phyloP scores from a whole-genome alignment of 2,113 vertebrate species.

The Ranitomeya imitator region DNA sequence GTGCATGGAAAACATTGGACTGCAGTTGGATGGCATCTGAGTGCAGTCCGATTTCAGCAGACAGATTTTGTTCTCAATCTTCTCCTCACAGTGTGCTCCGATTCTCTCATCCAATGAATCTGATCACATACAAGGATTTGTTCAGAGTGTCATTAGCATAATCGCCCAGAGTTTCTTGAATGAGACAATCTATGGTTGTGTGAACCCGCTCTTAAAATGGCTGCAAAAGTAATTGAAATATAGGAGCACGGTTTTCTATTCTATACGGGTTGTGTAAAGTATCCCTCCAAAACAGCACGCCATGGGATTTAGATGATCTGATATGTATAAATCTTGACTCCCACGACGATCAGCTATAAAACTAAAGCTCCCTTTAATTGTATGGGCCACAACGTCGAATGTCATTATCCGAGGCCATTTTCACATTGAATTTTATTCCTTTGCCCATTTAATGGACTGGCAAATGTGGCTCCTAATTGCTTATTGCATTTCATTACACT shows the following conservation, averaged over 20 bases:
- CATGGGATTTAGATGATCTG: background rate
- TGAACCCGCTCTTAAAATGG: background rate
- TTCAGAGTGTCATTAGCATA: no score
- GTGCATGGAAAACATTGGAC: no score
- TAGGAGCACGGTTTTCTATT: background rate
- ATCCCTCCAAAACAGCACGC: background rate
- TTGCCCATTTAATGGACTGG: background rate
- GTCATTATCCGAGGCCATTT: background rate
- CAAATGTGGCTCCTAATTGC: background rate
- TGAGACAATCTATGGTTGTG: no score
- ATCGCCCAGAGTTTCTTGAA: no score
- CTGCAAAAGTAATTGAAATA: background rate
- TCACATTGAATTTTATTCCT: background rate
- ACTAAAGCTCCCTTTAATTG: background rate
- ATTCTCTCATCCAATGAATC: no score
- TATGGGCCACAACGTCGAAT: background rate
- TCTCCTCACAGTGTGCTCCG: no score
- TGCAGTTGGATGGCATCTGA: no score
- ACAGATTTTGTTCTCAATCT: no score
- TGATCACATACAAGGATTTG: no score
- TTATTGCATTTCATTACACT: background rate
- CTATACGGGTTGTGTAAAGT: background rate
- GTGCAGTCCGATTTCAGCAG: no score
- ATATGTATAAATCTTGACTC: background rate
- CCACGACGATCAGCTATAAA: background rate